Conservation (phyloP, 2,113 vertebrate genomes). For the Chaetodon trifascialis region DNA sequence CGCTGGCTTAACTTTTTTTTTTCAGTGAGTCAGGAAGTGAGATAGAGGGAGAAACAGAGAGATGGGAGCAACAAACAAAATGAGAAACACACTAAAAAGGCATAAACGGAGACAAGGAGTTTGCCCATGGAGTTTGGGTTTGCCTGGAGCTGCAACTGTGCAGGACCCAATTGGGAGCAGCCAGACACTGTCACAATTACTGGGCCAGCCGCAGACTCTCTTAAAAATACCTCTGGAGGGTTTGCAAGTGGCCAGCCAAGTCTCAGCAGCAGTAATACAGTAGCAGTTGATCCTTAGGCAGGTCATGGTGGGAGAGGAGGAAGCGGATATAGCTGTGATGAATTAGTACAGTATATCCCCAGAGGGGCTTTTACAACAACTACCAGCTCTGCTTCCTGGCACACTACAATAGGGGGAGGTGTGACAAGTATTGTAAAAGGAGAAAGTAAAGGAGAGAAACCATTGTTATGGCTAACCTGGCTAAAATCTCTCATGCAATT, state of each 20-base stretch:
- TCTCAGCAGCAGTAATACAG: slow-evolving; percentile 68
- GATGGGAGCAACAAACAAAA: slow-evolving; percentile 45
- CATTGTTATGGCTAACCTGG: not conserved
- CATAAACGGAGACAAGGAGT: slow-evolving; percentile 63
- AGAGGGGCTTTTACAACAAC: not conserved
- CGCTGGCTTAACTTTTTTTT: slow-evolving; percentile 33
- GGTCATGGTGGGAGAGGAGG: slow-evolving; percentile 47
- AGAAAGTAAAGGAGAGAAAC: slow-evolving; percentile 1
- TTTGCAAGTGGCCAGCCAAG: slow-evolving; percentile 79
- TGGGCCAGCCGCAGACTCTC: slow-evolving; percentile 81
- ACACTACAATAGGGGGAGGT: slow-evolving; percentile 3
- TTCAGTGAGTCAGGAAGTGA: slow-evolving; percentile 27
- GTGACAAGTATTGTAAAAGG: not conserved
- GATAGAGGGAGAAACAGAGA: slow-evolving; percentile 42
- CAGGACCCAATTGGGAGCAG: slow-evolving; percentile 66
- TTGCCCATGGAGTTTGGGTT: slow-evolving; percentile 62
- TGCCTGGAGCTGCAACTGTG: slow-evolving; percentile 65
- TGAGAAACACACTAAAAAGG: slow-evolving; percentile 58
- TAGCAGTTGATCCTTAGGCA: slow-evolving; percentile 62
- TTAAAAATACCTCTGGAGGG: slow-evolving; percentile 82
- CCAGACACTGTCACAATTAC: slow-evolving; percentile 83
- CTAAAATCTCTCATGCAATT: not conserved
- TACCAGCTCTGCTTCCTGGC: slow-evolving; percentile 39
- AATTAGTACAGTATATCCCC: slow-evolving; percentile 42
- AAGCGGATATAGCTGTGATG: slow-evolving; percentile 53